Evolutionary conservation across 2,113 vertebrate species (phyloP).

Genomic region (Promerops cafer): DNA sequence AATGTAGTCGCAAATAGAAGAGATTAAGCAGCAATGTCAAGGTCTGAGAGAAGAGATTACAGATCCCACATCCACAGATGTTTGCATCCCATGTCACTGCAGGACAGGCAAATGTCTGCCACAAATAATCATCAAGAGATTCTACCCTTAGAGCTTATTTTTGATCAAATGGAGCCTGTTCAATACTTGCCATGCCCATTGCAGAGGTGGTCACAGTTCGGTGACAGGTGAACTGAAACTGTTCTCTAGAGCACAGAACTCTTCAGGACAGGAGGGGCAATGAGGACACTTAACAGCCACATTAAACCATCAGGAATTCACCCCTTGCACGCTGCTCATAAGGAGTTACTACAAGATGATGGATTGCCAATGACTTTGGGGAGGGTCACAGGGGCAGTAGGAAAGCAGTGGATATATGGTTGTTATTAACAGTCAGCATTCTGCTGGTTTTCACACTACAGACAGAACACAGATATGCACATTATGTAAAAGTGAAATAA

Average conservation of each 20-base stretch:
- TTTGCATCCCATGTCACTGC: not conserved
- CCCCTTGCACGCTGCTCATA: not conserved
- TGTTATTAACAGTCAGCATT: not conserved
- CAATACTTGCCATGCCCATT: not conserved
- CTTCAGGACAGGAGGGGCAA: not conserved
- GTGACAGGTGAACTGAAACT: not conserved
- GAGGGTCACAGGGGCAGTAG: not conserved
- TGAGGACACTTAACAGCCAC: not conserved
- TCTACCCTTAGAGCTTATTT: not conserved
- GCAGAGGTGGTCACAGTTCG: not conserved
- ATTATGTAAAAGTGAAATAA: not conserved
- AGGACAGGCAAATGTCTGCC: not conserved
- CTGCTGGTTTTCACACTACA: not conserved
- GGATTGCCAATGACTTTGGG: not conserved
- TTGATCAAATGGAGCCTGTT: not conserved
- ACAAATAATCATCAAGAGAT: not conserved
- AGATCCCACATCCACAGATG: not conserved
- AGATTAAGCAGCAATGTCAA: not conserved
- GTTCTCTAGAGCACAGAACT: not conserved
- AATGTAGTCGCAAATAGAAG: not conserved
- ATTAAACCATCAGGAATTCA: not conserved
- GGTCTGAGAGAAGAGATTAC: not conserved
- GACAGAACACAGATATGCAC: not conserved
- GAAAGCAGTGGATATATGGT: not conserved
- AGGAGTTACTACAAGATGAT: not conserved